Evolutionary conservation across 2,797 vertebrate genomes (phyloP).

Genomic region (Limosa lapponica): DNA sequence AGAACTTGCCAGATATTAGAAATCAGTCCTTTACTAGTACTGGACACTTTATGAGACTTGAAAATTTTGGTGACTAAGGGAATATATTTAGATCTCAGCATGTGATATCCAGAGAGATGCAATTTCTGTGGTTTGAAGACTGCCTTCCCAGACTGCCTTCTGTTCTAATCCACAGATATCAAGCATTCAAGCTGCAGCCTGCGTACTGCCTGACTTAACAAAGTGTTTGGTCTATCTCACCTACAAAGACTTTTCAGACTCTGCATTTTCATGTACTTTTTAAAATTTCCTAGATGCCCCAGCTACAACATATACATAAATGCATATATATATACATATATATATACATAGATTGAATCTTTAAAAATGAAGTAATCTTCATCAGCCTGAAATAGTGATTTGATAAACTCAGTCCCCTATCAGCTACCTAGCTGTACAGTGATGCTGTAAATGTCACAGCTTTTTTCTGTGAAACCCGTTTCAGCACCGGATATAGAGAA

Average conservation of each 20-base stretch:
- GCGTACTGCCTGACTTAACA: not conserved
- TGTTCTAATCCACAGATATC: not conserved
- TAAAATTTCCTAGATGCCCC: not conserved
- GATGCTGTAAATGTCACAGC: not conserved
- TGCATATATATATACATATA: not conserved
- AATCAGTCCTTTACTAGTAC: not conserved
- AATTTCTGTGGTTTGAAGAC: not conserved
- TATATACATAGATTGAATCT: not conserved
- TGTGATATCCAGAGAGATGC: not conserved
- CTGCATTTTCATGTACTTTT: not conserved
- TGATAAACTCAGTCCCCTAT: not conserved
- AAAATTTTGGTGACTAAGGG: not conserved
- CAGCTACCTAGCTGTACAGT: fast-evolving
- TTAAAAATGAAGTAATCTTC: not conserved
- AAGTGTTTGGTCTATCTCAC: not conserved
- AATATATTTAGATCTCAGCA: not conserved
- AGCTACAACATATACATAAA: not conserved
- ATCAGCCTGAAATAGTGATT: not conserved
- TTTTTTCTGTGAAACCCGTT: not conserved
- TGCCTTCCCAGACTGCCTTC: not conserved
- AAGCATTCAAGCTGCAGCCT: not conserved
- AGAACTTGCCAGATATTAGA: not conserved
- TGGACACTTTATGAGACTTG: not conserved
- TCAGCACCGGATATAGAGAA: not conserved
- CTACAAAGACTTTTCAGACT: not conserved